Evolutionary conservation across 2,797 vertebrate genomes (phyloP), one percentile per base, ranked within the genome.

Genomic region (Chrysocyon brachyurus): DNA sequence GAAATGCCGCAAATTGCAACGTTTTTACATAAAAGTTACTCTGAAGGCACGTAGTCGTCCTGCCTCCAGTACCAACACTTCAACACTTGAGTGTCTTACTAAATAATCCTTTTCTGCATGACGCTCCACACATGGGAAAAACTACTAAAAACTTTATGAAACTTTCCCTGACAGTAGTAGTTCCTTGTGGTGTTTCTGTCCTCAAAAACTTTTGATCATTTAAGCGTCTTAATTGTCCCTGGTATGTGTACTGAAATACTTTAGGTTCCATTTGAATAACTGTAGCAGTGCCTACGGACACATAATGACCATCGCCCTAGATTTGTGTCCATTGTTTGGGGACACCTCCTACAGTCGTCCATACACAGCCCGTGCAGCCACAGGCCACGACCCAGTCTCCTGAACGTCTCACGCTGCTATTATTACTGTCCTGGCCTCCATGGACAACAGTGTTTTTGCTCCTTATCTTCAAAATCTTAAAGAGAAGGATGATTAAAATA

Each of bases 171-270:
- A 70, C 26, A 84, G 6, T 33, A 54, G 8, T 77, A n/a, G 79
- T 33, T 64, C 31, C 54, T 66, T 84, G 6, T 36, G 21, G 19
- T 81, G 28, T 64, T 26, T 14, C 10, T 91, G 68, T 6, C 56
- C 57, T 95, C 64, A 72, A 28, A 91, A 90, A 64, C 11, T 10
- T 92, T 90, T 72, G 19, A 61, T 85, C 70, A 81, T 5, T 64
- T 73, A 61, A 90, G 49, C 66, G 66, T 90, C 54, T 54, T 77
- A 17, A 63, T 36, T 63, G 31, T 61, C 78, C 68, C 33, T 87
- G 16, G 54, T 72, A 87, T 46, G 68, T 84, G 33, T 91, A 12
- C 5, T 57, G 21, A 92, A 70, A 77, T 85, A 49, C 12, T 31
- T 33, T 17, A 68, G 75, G 31, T 49, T 90, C 15, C n/a, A 11